Conservation (phyloP, 2,113 vertebrate species). For the Eira barbara region DNA sequence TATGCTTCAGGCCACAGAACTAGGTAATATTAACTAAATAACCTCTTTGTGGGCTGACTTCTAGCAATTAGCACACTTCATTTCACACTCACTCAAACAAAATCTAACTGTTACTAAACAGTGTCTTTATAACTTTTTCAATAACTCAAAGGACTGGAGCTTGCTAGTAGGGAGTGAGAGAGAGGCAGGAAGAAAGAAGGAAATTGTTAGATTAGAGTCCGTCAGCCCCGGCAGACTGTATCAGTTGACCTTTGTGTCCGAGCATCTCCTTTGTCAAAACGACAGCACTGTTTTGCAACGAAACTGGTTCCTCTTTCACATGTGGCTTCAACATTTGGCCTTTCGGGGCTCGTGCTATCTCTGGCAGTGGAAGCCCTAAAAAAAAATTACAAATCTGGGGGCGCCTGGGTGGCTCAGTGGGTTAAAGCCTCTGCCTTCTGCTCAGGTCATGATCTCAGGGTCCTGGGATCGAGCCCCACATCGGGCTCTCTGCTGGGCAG, state of each 20-base stretch:
- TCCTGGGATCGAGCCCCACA: not conserved
- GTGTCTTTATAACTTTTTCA: not conserved
- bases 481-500: not conserved
- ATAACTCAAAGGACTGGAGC: not conserved
- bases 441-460: not conserved
- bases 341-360: not conserved
- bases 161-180: not conserved
- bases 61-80: not conserved
- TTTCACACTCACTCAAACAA: not conserved
- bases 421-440: not conserved
- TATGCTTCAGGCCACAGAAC: not conserved
- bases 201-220: not conserved
- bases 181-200: not conserved
- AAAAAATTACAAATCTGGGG: not conserved
- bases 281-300: conserved; percentile 55
- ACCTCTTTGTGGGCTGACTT: not conserved
- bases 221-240: not conserved
- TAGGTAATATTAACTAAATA: not conserved
- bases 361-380: not conserved
- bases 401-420: not conserved
- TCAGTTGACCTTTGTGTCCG: not conserved
- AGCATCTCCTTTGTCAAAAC: not conserved
- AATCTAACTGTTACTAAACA: not conserved
- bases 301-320: conserved; percentile 69
- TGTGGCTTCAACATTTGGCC: conserved; percentile 29